These are phyloP conservation scores for Montipora foliosa DNA, from an alignment of 64 coral and sea anemone genomes.

Conservation along the genomic window DNA sequence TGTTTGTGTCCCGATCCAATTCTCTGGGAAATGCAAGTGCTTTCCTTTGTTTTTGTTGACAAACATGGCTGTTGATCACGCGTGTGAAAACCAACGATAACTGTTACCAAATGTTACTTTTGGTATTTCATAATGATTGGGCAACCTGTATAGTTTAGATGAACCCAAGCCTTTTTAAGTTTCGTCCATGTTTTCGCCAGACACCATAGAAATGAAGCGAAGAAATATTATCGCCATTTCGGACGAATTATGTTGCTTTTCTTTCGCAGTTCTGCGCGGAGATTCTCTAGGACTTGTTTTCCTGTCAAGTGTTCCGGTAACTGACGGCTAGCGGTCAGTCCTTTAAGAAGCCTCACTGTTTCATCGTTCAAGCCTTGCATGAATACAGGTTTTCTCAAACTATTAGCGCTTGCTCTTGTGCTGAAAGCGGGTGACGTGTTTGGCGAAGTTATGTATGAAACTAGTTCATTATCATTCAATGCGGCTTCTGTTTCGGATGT, in stretches of 20 bases:
- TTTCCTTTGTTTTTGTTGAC: too few species aligned
- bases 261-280: neutral
- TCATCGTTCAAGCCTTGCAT: neutral
- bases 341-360: neutral
- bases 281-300: neutral
- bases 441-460: neutral
- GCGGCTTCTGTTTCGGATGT: neutral
- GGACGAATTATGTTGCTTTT: neutral
- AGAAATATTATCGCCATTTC: neutral
- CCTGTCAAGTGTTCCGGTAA: slow-evolving; percentile 15
- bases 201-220: too few species aligned
- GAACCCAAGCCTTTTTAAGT: too few species aligned
- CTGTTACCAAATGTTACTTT: too few species aligned
- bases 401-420: neutral
- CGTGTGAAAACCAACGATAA: too few species aligned
- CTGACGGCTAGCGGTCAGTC: neutral
- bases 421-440: neutral
- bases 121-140: too few species aligned
- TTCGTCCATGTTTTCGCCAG: too few species aligned
- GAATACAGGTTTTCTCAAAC: neutral
- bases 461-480: neutral
- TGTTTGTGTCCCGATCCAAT: too few species aligned
- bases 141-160: too few species aligned
- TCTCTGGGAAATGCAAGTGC: too few species aligned
- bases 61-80: too few species aligned